Base-by-base conservation (phyloP, 2,797 vertebrate genomes). In the Oreochromis mossambicus region DNA sequence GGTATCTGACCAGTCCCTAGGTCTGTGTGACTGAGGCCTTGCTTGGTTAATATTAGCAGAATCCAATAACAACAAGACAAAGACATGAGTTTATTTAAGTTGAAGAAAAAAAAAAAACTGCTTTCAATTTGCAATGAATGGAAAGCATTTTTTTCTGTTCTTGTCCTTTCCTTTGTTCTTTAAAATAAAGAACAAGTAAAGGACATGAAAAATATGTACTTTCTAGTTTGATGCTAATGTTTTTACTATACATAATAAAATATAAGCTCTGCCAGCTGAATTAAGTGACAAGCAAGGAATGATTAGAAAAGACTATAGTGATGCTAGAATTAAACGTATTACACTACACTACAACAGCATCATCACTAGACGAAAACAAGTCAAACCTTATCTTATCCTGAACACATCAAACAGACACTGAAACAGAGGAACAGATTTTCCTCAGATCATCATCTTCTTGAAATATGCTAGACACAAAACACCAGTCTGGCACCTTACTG, bases 341-440 rank as follows among this genome's bases (percentile, higher is more conserved):
- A 8, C 36, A 24, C 63, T 68, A 79, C 48, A 38, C 10, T 6
- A 14, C 7, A 6, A 26, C 76, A 55, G 58, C 5, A 4, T n/a
- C n/a, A 78, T 8, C 8, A 34, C 81, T 63, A 46, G 55, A 85
- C 77, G 7, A 68, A 79, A 82, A 88, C 5, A 21, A 24, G 38
- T 32, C 88, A 77, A 87, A 92, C 89, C 90, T 92, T 78, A 73
- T 82, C 12, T 92, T 77, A 73, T 82, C 12, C 38, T 7, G 63
- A 75, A 75, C 14, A 26, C 78, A 6, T 8, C 13, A 77, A 82
- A 73, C 32, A 83, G 24, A 77, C 14, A 14, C 36, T 78, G 34
- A 55, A 58, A 63, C 7, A 41, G 34, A 38, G 8, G n/a, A 36
- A 34, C 41, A 50, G 24, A 29, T 56, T 12, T 14, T 70, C 34